phyloP scores from a whole-genome alignment of 2,888 invertebrate genomes.

The Nysson spinosus region DNA sequence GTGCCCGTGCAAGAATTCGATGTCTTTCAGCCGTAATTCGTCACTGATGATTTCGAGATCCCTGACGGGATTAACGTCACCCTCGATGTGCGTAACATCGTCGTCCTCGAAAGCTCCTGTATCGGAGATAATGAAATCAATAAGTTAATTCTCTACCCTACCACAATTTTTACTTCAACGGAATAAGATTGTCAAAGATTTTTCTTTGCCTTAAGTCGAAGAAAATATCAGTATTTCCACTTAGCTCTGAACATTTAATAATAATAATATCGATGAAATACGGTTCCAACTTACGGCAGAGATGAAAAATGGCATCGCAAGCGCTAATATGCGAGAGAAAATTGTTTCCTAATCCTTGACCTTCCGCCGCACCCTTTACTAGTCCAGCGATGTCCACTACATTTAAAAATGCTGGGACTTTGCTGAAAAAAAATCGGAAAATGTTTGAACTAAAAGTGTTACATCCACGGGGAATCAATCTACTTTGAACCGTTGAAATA shows the following conservation, averaged over 20 bases:
- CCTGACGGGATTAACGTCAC: conserved; percentile 97
- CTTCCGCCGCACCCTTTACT: conserved; percentile 98
- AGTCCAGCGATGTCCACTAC: conserved; percentile 99
- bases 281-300: conserved; percentile 94
- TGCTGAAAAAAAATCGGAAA: conserved; percentile 81
- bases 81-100: conserved; percentile 98
- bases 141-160: neutral
- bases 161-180: too few species aligned
- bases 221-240: too few species aligned
- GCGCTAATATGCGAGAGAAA: conserved; percentile 99
- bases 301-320: conserved; percentile 98
- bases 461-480: too few species aligned
- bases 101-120: conserved; percentile 97
- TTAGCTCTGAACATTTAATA: too few species aligned
- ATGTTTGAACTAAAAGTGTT: too few species aligned
- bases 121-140: conserved; percentile 13
- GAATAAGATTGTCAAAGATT: too few species aligned
- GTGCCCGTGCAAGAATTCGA: conserved; percentile 89
- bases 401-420: conserved; percentile 98
- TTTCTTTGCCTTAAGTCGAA: too few species aligned
- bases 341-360: conserved; percentile 98
- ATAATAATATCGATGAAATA: too few species aligned
- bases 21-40: conserved; percentile 96
- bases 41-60: conserved; percentile 98
- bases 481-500: too few species aligned